These are phyloP conservation scores for Tenrec ecaudatus DNA, from an alignment of 2,113 vertebrate species.

Conservation along the genomic window DNA sequence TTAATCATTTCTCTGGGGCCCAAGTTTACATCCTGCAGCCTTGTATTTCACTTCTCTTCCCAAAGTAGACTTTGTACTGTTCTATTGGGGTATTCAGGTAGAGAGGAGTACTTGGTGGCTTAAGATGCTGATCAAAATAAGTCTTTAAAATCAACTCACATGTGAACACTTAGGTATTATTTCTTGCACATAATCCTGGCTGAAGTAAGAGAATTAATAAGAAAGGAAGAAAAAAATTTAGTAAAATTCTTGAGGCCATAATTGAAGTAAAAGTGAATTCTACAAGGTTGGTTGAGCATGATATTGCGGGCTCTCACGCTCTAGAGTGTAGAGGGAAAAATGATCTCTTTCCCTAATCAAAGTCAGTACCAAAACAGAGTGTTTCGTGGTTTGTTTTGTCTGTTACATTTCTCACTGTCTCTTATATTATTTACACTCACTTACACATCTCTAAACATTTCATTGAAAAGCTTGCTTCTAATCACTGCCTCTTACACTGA, in stretches of 20 bases:
- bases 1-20: neutral
- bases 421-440: neutral
- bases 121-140: neutral
- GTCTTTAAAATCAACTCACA: neutral
- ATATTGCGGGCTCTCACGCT: neutral
- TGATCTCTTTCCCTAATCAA: neutral
- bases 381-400: neutral
- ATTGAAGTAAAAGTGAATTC: neutral
- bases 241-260: neutral
- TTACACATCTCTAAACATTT: neutral
- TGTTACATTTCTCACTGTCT: neutral
- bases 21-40: too few relatives aligned
- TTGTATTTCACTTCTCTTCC: too few relatives aligned
- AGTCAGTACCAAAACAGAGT: neutral
- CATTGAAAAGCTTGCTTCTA: conserved; percentile 14
- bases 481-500: neutral
- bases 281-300: neutral
- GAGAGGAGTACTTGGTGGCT: neutral
- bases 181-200: neutral
- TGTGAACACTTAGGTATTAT: neutral
- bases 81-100: neutral
- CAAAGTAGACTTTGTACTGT: accelerated
- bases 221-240: neutral
- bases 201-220: neutral
- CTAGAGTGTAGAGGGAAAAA: neutral